A percentile compares a stretch with the other conserved stretches of the same genome.
phyloP scores from a whole-genome alignment of 1,140 invertebrate genomes.

The Scylla paramamosain region DNA sequence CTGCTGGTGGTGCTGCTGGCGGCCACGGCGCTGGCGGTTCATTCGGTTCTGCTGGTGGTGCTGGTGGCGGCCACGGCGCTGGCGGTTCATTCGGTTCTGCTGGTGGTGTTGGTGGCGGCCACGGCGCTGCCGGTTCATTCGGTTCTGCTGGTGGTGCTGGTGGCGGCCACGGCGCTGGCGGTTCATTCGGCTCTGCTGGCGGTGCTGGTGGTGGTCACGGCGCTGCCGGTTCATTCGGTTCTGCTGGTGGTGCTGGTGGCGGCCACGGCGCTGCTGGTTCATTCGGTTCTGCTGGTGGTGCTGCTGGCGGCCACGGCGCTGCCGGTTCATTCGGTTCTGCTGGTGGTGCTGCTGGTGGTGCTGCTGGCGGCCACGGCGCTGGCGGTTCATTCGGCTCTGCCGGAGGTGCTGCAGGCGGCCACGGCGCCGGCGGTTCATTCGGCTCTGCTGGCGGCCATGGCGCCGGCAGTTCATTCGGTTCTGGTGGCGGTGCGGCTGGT shows the following conservation, averaged over 20 bases:
- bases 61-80: not conserved
- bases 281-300: not conserved
- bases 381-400: not conserved
- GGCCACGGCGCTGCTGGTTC: not conserved
- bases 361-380: not conserved
- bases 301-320: not conserved
- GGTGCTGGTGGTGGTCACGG: not conserved
- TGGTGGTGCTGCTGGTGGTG: not conserved
- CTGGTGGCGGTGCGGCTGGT: not conserved
- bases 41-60: not conserved
- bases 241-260: not conserved
- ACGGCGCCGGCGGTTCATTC: not conserved
- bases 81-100: not conserved
- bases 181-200: not conserved
- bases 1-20: not conserved
- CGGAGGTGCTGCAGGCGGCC: not conserved
- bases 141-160: not conserved
- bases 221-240: not conserved
- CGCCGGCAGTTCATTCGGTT: not conserved
- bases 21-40: not conserved
- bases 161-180: not conserved
- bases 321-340: not conserved
- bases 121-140: not conserved
- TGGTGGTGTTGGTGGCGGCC: not conserved
- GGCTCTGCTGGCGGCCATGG: not conserved